phyloP scores from a whole-genome alignment of 2,113 vertebrate genomes.

The Spheniscus mendiculus region DNA sequence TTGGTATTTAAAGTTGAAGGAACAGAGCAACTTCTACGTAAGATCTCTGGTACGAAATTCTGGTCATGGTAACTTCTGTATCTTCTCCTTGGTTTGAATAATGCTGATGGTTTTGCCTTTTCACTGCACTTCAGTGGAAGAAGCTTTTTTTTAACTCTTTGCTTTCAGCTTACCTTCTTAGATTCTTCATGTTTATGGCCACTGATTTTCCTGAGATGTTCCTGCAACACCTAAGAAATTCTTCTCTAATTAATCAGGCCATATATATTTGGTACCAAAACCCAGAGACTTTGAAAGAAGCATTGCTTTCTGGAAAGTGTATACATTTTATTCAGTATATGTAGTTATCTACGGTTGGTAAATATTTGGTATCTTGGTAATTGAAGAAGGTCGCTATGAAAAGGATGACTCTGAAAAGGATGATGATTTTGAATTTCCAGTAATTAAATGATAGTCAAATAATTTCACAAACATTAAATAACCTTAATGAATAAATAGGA shows the following conservation, averaged over 20 bases:
- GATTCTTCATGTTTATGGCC: not conserved
- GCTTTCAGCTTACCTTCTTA: not conserved
- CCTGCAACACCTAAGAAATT: not conserved
- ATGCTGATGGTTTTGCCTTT: not conserved
- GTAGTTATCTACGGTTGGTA: not conserved
- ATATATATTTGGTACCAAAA: not conserved
- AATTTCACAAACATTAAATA: not conserved
- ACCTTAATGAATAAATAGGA: not conserved
- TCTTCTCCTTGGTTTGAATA: not conserved
- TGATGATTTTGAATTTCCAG: not conserved
- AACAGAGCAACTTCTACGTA: not conserved
- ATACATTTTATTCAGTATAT: not conserved
- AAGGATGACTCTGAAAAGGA: not conserved
- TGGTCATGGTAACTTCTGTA: not conserved
- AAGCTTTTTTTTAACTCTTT: not conserved
- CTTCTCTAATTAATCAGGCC: not conserved
- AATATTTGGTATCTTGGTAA: not conserved
- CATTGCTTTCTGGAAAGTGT: not conserved
- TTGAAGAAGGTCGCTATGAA: not conserved
- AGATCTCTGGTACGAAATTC: not conserved
- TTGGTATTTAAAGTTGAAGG: not conserved
- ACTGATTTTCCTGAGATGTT: not conserved
- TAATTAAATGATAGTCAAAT: not conserved
- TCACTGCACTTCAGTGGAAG: not conserved
- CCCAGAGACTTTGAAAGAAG: not conserved